phyloP scores from a whole-genome alignment of 2,797 vertebrate species.

The Hoplostethus atlanticus region DNA sequence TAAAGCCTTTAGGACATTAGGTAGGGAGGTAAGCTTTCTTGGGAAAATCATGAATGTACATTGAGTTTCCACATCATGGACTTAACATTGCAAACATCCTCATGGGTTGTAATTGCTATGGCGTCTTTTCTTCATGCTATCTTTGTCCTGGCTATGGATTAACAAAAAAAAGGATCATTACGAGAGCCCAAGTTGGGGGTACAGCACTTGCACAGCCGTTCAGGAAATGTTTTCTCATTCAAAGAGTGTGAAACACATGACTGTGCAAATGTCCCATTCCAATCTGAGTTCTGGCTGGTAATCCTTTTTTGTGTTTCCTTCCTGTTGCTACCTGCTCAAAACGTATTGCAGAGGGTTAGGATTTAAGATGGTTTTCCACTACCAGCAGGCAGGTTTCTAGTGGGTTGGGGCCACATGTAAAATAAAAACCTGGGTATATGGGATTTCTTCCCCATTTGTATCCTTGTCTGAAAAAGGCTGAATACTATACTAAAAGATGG shows the following conservation, averaged over 20 bases:
- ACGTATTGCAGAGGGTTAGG: background rate
- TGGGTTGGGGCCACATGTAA: background rate
- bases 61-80: background rate
- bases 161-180: accelerated
- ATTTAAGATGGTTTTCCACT: background rate
- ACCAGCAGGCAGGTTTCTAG: background rate
- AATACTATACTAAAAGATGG: background rate
- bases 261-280: background rate
- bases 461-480: background rate
- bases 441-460: background rate
- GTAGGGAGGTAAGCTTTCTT: background rate
- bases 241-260: background rate
- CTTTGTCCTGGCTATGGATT: background rate
- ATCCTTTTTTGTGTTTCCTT: background rate
- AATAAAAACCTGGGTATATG: too few species aligned
- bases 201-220: background rate
- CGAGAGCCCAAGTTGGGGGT: background rate
- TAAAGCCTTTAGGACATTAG: background rate
- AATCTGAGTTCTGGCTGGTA: background rate
- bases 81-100: background rate
- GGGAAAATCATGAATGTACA: background rate
- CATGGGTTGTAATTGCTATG: background rate
- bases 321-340: conserved; percentile 8
- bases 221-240: background rate
- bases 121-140: background rate